Evolutionary conservation across 1,140 invertebrate genomes (phyloP).

Genomic region (Lordiphosa stackelbergi): DNA sequence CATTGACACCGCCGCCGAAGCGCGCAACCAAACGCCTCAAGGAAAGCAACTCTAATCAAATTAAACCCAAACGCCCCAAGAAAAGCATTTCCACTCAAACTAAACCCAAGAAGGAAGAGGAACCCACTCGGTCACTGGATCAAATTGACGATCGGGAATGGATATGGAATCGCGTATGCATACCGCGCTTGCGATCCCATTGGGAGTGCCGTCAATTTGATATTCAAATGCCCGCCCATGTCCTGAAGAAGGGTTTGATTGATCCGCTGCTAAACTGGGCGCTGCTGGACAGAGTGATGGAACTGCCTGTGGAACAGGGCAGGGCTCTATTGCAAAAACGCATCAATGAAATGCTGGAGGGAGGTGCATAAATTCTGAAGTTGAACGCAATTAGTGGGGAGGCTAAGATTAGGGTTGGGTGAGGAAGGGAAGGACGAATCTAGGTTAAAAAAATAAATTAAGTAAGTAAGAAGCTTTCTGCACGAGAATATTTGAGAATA

Average conservation of each 20-base stretch:
- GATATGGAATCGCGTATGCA: neutral
- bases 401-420: too few relatives aligned
- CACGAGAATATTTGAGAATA: too few relatives aligned
- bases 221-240: neutral
- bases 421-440: too few relatives aligned
- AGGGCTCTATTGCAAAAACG: neutral
- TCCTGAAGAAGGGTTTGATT: neutral
- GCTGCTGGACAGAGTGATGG: slow-evolving; percentile 7
- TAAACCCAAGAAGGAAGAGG: too few relatives aligned
- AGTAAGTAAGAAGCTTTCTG: too few relatives aligned
- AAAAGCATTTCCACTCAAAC: neutral
- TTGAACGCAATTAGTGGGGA: too few relatives aligned
- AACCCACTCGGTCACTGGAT: neutral
- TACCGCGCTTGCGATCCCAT: neutral
- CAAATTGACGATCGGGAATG: neutral
- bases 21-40: neutral
- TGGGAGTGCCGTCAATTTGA: slow-evolving; percentile 5
- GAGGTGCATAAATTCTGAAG: too few relatives aligned
- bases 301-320: neutral
- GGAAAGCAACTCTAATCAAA: too few relatives aligned
- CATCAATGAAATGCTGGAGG: neutral
- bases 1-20: neutral
- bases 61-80: neutral
- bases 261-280: slow-evolving; percentile 1
- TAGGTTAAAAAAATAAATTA: too few relatives aligned